phyloP scores from a whole-genome alignment of 2,888 invertebrate species.

The Tetranychus truncatus region DNA sequence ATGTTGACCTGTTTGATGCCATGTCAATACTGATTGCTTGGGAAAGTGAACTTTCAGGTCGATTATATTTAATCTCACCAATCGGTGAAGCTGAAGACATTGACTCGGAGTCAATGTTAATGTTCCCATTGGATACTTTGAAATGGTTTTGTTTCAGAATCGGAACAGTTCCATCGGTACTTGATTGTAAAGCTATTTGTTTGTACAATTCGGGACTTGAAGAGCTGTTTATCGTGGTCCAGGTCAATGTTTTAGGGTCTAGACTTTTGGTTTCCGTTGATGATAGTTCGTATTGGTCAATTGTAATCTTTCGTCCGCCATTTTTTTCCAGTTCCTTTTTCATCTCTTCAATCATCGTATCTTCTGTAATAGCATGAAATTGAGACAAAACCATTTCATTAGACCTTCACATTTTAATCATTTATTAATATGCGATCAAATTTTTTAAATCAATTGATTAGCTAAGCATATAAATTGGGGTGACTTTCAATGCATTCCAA shows the following conservation, averaged over 20 bases:
- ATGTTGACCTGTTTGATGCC: neutral
- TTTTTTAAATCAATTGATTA: neutral
- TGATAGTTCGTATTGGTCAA: neutral
- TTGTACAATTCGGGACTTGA: neutral
- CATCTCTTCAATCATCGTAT: neutral
- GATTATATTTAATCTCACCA: neutral
- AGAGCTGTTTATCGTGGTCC: neutral
- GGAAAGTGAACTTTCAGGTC: neutral
- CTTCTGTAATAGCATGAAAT: neutral
- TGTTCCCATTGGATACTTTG: neutral
- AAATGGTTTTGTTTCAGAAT: neutral
- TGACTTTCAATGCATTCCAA: no score
- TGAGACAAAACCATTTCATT: neutral
- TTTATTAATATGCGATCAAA: neutral
- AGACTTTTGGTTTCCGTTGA: neutral
- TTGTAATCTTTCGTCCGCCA: neutral
- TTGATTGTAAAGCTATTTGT: neutral
- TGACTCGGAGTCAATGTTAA: neutral
- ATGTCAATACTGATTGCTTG: neutral
- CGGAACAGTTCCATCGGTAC: neutral
- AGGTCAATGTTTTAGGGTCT: neutral
- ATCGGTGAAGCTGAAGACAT: neutral
- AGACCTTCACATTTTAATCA: neutral
- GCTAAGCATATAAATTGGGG: no score
- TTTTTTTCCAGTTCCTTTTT: neutral